These are phyloP conservation scores for Myopa testacea DNA, from an alignment of 2,888 invertebrate species.

Conservation along the genomic window DNA sequence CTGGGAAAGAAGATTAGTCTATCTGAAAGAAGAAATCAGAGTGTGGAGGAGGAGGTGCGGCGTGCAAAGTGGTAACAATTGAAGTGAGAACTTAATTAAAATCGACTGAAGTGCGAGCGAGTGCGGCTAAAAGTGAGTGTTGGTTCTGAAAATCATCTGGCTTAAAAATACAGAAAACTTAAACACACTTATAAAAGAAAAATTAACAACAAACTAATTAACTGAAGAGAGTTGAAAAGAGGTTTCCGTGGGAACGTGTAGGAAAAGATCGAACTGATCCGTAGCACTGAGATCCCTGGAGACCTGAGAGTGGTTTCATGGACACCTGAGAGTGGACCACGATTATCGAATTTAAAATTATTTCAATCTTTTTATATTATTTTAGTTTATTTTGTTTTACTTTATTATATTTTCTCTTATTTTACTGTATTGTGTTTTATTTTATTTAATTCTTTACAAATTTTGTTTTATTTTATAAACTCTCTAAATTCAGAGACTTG, in stretches of 20 bases:
- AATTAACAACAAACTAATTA: too few species aligned
- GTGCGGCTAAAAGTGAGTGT: neutral
- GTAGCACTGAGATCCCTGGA: neutral
- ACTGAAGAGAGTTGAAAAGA: neutral
- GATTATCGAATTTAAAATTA: too few species aligned
- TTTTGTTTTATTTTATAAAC: too few species aligned
- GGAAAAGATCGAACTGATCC: too few species aligned
- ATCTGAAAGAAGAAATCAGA: constrained; percentile 56
- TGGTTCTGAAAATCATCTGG: neutral
- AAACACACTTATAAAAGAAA: too few species aligned
- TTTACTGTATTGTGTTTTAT: too few species aligned
- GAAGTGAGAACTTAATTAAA: constrained; percentile 43
- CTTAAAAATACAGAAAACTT: too few species aligned
- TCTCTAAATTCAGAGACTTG: too few species aligned
- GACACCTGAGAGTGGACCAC: neutral
- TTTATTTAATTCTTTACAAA: too few species aligned
- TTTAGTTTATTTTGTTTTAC: too few species aligned
- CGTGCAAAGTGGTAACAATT: constrained; percentile 53
- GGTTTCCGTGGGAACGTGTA: neutral
- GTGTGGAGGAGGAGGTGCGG: constrained; percentile 49
- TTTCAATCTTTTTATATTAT: too few species aligned
- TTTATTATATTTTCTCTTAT: too few species aligned
- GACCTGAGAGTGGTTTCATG: neutral
- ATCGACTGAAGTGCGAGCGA: constrained; percentile 1
- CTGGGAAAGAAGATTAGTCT: constrained; percentile 65